Base-by-base conservation (phyloP, 2,113 vertebrate genomes). In the Hymenochirus boettgeri region DNA sequence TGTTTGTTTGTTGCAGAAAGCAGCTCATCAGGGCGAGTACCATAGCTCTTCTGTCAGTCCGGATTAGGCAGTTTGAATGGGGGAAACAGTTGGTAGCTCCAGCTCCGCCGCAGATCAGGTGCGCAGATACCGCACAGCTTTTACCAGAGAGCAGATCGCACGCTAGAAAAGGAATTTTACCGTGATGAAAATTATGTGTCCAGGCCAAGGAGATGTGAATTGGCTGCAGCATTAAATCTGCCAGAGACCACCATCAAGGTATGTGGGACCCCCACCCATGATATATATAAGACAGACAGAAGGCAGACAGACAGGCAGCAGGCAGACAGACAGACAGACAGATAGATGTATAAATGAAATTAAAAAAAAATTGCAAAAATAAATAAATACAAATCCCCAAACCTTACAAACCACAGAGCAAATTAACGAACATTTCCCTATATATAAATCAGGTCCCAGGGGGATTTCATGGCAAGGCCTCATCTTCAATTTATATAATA, bases 171-270 rank as follows among this genome's bases (percentile, higher is more conserved):
- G 60, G 92, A 95, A 75, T 95, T 95, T 86, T 95, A 95, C 80
- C 73, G 92, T 74, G n/a, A n/a, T n/a, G 92, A 95, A 85, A 95
- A 95, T 74, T 95, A 95, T 27, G 92, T 95, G 45, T 95, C 92
- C 8, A 89, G 96, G 77, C 96, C 96, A 18, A 85, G 96, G 72
- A 90, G 96, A 75, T 99, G 96, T 76, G 96, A 99, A 81, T 74
- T 99, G 76, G 96, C 96, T 15, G 96, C 96, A 0, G 90, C 96
- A 39, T 85, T 99, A 67, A 99, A 99, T 71, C 88, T 99, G 37
- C 96, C 96, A 2, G 96, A 99, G 82, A 99, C 96, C 56, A 99
- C 95, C 31, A 99, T 99, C 75, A 99, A 99, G 96, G 96, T 98
- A 84, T 24, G n/a, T n/a, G 5, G 10, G 3, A 53, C 13, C 13